Conservation (phyloP, 2,888 invertebrate genomes). For the Stictocephala bisonia region DNA sequence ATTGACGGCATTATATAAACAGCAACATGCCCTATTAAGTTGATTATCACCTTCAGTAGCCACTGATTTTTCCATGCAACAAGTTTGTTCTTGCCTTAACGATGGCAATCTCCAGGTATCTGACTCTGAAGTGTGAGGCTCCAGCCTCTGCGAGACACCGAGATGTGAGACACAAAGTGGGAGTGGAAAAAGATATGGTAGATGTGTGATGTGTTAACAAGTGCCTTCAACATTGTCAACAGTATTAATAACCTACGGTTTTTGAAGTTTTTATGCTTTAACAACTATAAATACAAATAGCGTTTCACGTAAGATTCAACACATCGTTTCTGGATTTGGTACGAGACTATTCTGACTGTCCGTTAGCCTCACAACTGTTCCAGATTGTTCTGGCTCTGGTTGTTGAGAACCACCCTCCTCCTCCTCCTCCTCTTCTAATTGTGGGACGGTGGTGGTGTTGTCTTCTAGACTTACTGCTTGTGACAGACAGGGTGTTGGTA, state of each 20-base stretch:
- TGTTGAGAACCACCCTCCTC: background rate
- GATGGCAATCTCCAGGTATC: constrained; percentile 7
- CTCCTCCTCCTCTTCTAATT: background rate
- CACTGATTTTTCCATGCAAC: constrained; percentile 10
- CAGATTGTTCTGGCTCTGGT: background rate
- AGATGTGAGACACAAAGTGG: too few relatives aligned
- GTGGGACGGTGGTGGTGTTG: background rate
- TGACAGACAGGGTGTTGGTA: constrained; percentile 56
- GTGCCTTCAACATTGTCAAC: constrained; percentile 12
- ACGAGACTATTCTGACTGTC: constrained; percentile 44
- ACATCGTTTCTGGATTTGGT: constrained; percentile 49
- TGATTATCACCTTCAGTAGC: constrained; percentile 19
- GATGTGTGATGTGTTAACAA: constrained; percentile 17
- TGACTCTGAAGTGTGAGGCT: too few relatives aligned
- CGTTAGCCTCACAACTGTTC: background rate
- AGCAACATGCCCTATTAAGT: background rate
- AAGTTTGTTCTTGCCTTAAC: background rate
- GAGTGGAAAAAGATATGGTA: too few relatives aligned
- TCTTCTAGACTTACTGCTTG: constrained; percentile 43
- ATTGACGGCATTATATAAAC: constrained; percentile 36
- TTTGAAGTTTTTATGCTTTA: too few relatives aligned
- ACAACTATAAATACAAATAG: too few relatives aligned
- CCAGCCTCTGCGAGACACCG: too few relatives aligned
- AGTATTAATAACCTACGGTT: background rate
- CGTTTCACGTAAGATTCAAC: too few relatives aligned